Evolutionary conservation across 2,797 vertebrate species (phyloP), one percentile per base, ranked within the genome.

Genomic region (Darevskia nairensis): DNA sequence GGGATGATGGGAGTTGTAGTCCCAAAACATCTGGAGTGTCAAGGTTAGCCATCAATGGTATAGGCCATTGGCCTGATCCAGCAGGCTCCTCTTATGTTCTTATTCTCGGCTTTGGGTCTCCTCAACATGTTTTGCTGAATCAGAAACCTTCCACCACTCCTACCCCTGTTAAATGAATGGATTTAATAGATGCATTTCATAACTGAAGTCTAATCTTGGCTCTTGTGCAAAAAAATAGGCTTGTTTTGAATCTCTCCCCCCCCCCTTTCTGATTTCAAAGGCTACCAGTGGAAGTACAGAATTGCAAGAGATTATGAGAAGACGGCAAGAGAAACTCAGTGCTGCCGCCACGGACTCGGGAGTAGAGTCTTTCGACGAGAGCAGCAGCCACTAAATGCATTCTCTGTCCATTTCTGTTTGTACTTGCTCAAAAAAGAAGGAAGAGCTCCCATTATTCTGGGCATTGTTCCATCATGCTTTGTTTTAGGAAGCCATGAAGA

Each of bases 281-380:
- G 96, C 97, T n/a, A 95, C 96, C 97, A 98, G 92, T 78, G 97
- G 97, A 92, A 98, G 98, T 90, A 98, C 98, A 1, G 99, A 99
- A 96, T 96, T 99, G 46, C 98, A 98, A 96, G 98, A 99, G 96
- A 98, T 99, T 93, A 99, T 99, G 99, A 97, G 98, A 96, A 97
- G 98, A 94, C 96, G 98, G 4, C 98, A 99, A 97, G 98, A 99
- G 96, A 99, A 98, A 91, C 97, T 99, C 87, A 98, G 97, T 1
- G 97, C 97, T 29, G 95, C 95, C n/a, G 98, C 98, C 89, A 97
- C 97, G 3, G 98, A 99, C 84, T 99, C 98, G 0, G 99, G 99
- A 86, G 98, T 99, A 95, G 98, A 99, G 95, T 99, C 98, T 83
- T 99, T 99, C 88, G 98, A 99, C 9, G 98, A 99, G 96, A 98